Percentiles rank a stretch among this genome's conserved stretches.
phyloP scores from a whole-genome alignment of 2,113 vertebrate species.

The Mobula birostris region DNA sequence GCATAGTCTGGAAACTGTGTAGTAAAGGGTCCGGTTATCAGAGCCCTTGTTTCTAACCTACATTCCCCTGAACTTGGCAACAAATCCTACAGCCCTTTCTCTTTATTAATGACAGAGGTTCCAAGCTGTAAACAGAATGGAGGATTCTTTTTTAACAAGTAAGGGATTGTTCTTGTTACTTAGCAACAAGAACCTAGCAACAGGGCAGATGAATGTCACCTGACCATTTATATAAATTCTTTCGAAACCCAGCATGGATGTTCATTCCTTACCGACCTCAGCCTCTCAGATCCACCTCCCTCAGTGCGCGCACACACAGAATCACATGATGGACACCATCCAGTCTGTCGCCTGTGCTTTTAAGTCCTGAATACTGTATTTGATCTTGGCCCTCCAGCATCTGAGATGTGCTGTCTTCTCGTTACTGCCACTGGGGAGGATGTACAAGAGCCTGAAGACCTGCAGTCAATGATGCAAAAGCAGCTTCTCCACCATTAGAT shows the following conservation, averaged over 20 bases:
- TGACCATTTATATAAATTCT: background rate
- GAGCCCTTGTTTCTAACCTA: background rate
- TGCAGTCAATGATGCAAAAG: too few relatives aligned
- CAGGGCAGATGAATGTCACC: slow-evolving; percentile 4
- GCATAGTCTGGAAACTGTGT: background rate
- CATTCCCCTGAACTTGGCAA: background rate
- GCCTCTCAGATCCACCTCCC: background rate
- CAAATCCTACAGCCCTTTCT: background rate
- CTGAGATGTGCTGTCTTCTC: too few relatives aligned
- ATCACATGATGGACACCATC: background rate
- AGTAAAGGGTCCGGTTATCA: background rate
- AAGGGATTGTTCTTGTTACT: background rate
- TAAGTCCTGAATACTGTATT: too few relatives aligned
- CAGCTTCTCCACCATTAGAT: too few relatives aligned
- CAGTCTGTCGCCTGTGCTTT: background rate
- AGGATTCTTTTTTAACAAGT: background rate
- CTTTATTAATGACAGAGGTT: background rate
- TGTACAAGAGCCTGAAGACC: too few relatives aligned
- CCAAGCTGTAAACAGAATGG: background rate
- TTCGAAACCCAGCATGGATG: background rate
- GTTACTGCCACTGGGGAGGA: too few relatives aligned
- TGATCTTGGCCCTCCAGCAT: background rate
- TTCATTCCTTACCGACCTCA: background rate
- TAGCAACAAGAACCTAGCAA: slow-evolving; percentile 28
- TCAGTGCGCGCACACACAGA: too few relatives aligned